Conservation (phyloP, 2,888 invertebrate genomes). For the Protodeltote pygarga region DNA sequence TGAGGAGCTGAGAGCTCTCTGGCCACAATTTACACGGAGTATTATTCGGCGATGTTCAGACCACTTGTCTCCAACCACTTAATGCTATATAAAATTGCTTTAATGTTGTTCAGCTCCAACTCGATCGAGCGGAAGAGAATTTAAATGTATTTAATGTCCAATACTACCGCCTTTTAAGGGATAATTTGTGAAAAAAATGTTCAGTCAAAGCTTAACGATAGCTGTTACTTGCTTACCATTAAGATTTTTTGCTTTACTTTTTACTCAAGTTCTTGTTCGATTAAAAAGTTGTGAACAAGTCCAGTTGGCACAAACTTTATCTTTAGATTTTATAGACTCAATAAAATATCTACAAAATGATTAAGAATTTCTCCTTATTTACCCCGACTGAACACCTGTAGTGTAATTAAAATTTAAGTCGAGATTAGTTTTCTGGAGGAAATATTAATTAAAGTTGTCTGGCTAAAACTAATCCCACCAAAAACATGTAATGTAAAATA, state of each 20-base stretch:
- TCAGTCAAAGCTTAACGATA: conserved; percentile 21
- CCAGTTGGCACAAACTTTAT: conserved; percentile 4
- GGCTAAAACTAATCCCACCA: conserved; percentile 3
- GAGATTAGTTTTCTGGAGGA: not conserved
- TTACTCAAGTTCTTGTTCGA: conserved; percentile 4
- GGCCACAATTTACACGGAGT: conserved; percentile 63
- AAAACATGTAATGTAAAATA: too few relatives aligned
- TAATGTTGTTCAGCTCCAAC: conserved; percentile 55
- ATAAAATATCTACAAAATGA: not conserved
- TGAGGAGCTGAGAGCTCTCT: conserved; percentile 54
- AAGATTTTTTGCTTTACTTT: conserved; percentile 33
- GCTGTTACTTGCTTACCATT: conserved; percentile 30
- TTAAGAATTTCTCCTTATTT: not conserved
- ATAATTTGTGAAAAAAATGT: conserved; percentile 39
- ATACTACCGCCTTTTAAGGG: conserved; percentile 28
- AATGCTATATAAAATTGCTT: conserved; percentile 63
- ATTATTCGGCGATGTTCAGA: conserved; percentile 66
- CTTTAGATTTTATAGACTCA: too few relatives aligned
- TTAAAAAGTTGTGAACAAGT: conserved; percentile 11
- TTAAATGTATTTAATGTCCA: conserved; percentile 45
- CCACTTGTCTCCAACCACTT: conserved; percentile 66
- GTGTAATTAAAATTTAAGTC: conserved; percentile 8
- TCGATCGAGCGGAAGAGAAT: conserved; percentile 47
- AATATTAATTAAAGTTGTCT: not conserved
- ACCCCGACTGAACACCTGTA: not conserved